Evolutionary conservation across 2,113 vertebrate genomes (phyloP), one percentile per base, ranked within the genome.

Genomic region (Tenrec ecaudatus): DNA sequence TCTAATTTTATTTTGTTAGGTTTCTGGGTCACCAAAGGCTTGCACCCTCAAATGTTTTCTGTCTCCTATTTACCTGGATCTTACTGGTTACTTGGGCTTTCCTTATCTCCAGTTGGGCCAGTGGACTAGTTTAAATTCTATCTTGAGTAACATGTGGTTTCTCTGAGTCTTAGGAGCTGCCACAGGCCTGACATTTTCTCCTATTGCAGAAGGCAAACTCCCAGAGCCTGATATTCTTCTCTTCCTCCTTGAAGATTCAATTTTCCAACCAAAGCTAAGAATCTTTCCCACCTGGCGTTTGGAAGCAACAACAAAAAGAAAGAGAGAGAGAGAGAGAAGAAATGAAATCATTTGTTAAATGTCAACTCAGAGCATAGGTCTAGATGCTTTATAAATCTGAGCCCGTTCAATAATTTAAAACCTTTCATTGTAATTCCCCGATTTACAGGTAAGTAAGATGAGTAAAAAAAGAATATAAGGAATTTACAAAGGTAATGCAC

Each of bases 361-460:
- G 40, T 33, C 14, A 47, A 47, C 27, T 22, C n/a, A 64, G 31
- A 71, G 94, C 62, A 20, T 0, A 82, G 36, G 20, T 86, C n/a
- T 36, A n/a, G 23, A 47, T 66, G 17, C n/a, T 87, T 25, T 71
- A 53, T 76, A 64, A 92, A 90, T 57, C 58, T 92, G 66, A 92
- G 53, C 2, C 7, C 25, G 47, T 85, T 88, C 2, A 16, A 64
- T 76, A 62, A 40, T 90, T 95, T 90, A 53, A 64, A 92, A 69
- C 11, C 47, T 66, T 23, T 90, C 62, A 68, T 19, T 43, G 17
- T 53, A 71, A 88, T 53, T 93, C 33, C 19, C 64, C 43, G 88
- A 77, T 95, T 90, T 76, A 47, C 27, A 43, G 40, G 33, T 60
- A 85, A 84, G 60, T 69, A 84, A 92, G 79, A 79, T 53, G 60